Base-by-base conservation (phyloP, 30 jellyfish, hydroid and myxozoan species). In the Hydra vulgaris region DNA sequence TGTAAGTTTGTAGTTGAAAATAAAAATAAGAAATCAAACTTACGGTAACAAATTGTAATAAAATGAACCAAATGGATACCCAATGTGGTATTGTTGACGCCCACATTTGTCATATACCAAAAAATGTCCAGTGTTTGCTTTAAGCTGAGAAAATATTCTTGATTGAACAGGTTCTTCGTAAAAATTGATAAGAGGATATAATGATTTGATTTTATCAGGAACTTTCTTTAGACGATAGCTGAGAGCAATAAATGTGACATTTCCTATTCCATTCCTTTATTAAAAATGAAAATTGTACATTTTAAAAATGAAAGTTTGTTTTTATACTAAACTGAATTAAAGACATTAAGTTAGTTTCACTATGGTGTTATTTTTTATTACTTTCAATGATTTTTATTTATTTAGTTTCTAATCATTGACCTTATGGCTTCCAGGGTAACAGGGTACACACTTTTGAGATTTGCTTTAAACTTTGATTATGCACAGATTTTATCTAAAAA, bases 81-180 rank as follows among this genome's bases (percentile, higher is more conserved):
- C 71, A 25, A 23, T 25, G 26, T 75, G 83, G 26, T 75, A 75
- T 23, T 75, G 83, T 26, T 75, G 69, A n/a, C 83, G 53, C 52
- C 83, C 83, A 53, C 83, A 75, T 75, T 22, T 70, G 71, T 75
- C 83, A 23, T 0, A 75, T 21, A 75, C 56, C 72, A 75, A 53
- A 17, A 21, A 16, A 8, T 75, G 83, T 26, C 56, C 56, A 66
- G 72, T n/a, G 21, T 73, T 25, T 75, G 70, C 83, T 26, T 70
- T 26, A 15, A 75, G 66, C 25, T 75, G 83, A 0, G 52, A 25
- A 25, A 75, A 75, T 8, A 75, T 25, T 17, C 56, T 70, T 53
- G 53, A 22, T 25, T 75, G 72, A 26, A 26, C 83, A 21, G 83
- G 83, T 26, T 75, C 83, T 53, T 75, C 83, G 83, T 75, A 75